Evolutionary conservation across 2,797 vertebrate species (phyloP).

Genomic region (Macropodus opercularis): DNA sequence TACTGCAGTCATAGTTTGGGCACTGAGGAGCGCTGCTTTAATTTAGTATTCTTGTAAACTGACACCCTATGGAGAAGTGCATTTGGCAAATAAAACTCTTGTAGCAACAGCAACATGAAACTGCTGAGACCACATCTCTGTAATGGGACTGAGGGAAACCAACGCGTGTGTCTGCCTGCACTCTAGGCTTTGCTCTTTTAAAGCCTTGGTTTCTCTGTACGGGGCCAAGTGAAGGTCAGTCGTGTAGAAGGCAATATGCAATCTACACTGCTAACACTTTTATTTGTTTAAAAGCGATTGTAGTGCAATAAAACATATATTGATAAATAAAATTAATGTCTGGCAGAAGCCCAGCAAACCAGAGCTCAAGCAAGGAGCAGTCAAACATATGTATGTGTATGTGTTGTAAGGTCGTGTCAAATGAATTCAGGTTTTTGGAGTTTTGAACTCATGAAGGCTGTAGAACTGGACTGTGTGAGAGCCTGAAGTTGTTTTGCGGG

Average conservation of each 20-base stretch:
- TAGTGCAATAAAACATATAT: no score
- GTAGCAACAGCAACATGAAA: slow-evolving; percentile 23
- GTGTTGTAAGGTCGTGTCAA: neutral
- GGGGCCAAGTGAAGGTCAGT: slow-evolving; percentile 13
- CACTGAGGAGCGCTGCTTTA: slow-evolving; percentile 14
- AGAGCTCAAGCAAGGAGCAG: neutral
- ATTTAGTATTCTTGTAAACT: slow-evolving; percentile 43
- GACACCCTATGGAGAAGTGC: slow-evolving; percentile 27
- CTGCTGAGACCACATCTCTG: slow-evolving; percentile 39
- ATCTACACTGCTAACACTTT: slow-evolving; percentile 4
- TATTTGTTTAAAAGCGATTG: neutral
- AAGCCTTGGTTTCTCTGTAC: slow-evolving; percentile 9
- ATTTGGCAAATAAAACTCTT: slow-evolving; percentile 46
- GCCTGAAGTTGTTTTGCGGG: neutral
- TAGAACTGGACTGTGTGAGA: neutral
- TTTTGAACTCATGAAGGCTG: neutral
- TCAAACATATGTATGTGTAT: neutral
- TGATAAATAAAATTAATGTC: no score
- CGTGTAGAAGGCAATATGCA: no score
- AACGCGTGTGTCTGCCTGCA: slow-evolving; percentile 5
- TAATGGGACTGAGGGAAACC: slow-evolving; percentile 20
- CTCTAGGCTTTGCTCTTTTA: slow-evolving; percentile 3
- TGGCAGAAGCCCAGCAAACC: neutral
- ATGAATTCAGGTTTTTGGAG: neutral
- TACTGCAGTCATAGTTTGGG: slow-evolving; percentile 4